A percentile compares a stretch with the other conserved stretches of the same genome.
Conservation (phyloP, 1,140 invertebrate genomes). For the Drosophila pruinosa region DNA sequence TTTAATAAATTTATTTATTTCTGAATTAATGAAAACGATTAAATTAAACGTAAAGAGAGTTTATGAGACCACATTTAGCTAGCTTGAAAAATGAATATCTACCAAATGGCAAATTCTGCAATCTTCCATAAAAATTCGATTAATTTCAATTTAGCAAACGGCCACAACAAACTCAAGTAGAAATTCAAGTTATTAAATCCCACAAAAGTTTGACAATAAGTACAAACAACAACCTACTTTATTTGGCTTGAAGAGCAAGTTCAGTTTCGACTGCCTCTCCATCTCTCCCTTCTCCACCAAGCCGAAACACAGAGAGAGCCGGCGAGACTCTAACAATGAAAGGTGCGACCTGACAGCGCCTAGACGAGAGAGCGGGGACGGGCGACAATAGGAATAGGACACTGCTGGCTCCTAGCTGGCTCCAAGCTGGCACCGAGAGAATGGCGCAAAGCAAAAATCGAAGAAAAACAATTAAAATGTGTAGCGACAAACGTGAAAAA, state of each 20-base stretch:
- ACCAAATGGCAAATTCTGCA: not conserved
- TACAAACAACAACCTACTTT: conserved; percentile 28
- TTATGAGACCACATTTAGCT: no score
- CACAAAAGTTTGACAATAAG: conserved; percentile 37
- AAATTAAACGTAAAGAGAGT: no score
- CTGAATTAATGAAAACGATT: no score
- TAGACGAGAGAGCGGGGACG: conserved; percentile 11
- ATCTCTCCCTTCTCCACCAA: not conserved
- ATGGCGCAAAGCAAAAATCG: conserved; percentile 63
- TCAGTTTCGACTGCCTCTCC: conserved; percentile 24
- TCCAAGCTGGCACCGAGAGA: conserved; percentile 19
- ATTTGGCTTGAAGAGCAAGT: conserved; percentile 51
- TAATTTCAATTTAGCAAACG: conserved; percentile 43
- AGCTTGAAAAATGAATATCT: no score
- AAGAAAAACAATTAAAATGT: conserved; percentile 79
- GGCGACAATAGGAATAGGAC: not conserved
- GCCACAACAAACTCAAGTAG: conserved; percentile 34
- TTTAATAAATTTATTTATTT: no score
- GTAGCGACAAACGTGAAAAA: conserved; percentile 57
- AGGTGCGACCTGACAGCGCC: conserved; percentile 39
- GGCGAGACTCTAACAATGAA: conserved; percentile 38
- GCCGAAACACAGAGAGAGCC: conserved; percentile 3
- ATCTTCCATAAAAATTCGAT: conserved; percentile 39
- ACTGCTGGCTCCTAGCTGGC: conserved; percentile 7
- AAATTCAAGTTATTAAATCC: conserved; percentile 52